Evolutionary conservation across 2,888 invertebrate species (phyloP).

Genomic region (Troides helena): DNA sequence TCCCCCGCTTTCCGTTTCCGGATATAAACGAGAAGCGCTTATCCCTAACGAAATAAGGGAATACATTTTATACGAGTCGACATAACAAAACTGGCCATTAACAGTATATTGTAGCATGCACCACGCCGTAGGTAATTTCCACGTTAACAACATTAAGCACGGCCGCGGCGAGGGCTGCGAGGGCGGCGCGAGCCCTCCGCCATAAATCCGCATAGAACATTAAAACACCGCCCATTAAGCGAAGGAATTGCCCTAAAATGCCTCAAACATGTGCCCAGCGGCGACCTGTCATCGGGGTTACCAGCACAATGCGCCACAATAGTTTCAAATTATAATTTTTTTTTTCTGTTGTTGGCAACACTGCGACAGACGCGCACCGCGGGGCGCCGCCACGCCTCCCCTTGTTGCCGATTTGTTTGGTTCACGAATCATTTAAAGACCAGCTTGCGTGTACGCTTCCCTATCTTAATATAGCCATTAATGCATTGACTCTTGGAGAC

Average conservation of each 20-base stretch:
- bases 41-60: neutral
- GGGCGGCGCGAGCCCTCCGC: slow-evolving; percentile 50
- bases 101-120: slow-evolving; percentile 38
- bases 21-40: neutral
- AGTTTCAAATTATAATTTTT: slow-evolving; percentile 66
- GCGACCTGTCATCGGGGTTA: slow-evolving; percentile 79
- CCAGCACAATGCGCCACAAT: slow-evolving; percentile 61
- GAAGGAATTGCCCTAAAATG: slow-evolving; percentile 77
- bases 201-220: slow-evolving; percentile 72
- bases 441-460: slow-evolving; percentile 30
- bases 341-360: slow-evolving; percentile 69
- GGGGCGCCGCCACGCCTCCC: slow-evolving; percentile 71
- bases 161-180: slow-evolving; percentile 35
- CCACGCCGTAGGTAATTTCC: slow-evolving; percentile 49
- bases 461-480: slow-evolving; percentile 8
- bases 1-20: neutral
- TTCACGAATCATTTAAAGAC: slow-evolving; percentile 65
- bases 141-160: slow-evolving; percentile 52
- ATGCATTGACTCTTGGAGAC: slow-evolving; percentile 14
- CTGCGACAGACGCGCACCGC: slow-evolving; percentile 76
- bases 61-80: slow-evolving; percentile 5
- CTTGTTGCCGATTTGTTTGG: slow-evolving; percentile 75
- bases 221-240: slow-evolving; percentile 75
- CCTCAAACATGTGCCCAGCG: slow-evolving; percentile 77
- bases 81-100: slow-evolving; percentile 43